A percentile compares a stretch with the other conserved stretches of the same genome.
These are phyloP conservation scores for Salminus brasiliensis DNA, from an alignment of 2,113 vertebrate genomes.

Conservation along the genomic window DNA sequence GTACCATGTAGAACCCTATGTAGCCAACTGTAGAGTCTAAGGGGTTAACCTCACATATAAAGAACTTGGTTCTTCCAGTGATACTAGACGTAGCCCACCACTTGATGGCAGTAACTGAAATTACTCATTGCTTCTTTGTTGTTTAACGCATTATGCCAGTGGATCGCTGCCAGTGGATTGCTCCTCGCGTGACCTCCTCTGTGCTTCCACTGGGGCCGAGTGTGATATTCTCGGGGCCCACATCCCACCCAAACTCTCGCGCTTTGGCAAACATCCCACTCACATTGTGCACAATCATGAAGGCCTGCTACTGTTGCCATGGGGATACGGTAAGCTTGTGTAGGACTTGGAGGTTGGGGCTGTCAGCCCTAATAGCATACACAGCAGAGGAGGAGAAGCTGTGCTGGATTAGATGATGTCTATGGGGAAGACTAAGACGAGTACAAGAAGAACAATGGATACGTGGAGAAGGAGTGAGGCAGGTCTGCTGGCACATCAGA, in stretches of 20 bases:
- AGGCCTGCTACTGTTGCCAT: conserved; percentile 81
- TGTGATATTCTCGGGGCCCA: conserved; percentile 38
- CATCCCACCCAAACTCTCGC: conserved; percentile 72
- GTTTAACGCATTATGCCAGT: conserved; percentile 5
- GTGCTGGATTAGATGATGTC: conserved; percentile 14
- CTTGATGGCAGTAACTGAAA: conserved; percentile 31
- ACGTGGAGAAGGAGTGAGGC: not conserved
- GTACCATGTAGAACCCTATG: too few relatives aligned
- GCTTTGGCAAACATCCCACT: conserved; percentile 76
- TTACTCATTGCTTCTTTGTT: conserved; percentile 10
- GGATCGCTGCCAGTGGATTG: conserved; percentile 11
- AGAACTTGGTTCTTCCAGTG: not conserved
- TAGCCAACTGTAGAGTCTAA: too few relatives aligned
- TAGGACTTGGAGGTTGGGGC: conserved; percentile 73
- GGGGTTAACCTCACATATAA: too few relatives aligned
- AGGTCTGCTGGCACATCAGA: not conserved
- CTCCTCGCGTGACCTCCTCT: conserved; percentile 44
- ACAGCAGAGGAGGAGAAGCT: conserved; percentile 55
- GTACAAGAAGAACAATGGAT: not conserved
- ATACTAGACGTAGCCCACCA: not conserved
- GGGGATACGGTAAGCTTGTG: conserved; percentile 76
- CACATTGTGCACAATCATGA: conserved; percentile 76
- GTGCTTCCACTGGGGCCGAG: conserved; percentile 37
- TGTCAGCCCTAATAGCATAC: conserved; percentile 72
- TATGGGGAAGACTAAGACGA: conserved; percentile 13